These are phyloP conservation scores for Heteromyza rotundicornis DNA, from an alignment of 2,888 invertebrate species.

Conservation along the genomic window DNA sequence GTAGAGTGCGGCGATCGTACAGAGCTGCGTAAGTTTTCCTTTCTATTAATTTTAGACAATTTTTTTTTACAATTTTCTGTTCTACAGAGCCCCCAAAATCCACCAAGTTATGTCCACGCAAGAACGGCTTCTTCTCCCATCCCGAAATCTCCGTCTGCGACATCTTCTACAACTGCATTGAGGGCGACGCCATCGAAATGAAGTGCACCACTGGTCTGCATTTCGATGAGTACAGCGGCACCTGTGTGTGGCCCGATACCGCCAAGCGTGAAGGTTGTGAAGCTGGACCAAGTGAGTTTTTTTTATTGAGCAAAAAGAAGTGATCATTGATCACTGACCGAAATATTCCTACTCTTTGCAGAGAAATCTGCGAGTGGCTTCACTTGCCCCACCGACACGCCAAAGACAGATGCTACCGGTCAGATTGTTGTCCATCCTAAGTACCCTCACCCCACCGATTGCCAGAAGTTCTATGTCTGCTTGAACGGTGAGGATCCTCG, in stretches of 20 bases:
- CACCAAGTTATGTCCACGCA: constrained; percentile 76
- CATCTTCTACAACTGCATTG: constrained; percentile 87
- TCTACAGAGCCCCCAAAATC: constrained; percentile 75
- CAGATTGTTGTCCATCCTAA: constrained; percentile 82
- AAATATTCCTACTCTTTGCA: constrained; percentile 61
- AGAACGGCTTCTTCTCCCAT: constrained; percentile 91
- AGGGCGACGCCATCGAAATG: constrained; percentile 79
- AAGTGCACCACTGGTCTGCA: constrained; percentile 87
- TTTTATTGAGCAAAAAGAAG: too few species aligned
- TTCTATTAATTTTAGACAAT: background rate
- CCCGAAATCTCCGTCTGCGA: constrained; percentile 83
- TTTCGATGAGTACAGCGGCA: constrained; percentile 88
- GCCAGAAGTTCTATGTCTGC: constrained; percentile 91
- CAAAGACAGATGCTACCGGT: constrained; percentile 70
- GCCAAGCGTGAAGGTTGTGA: constrained; percentile 78
- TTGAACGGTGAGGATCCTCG: constrained; percentile 86
- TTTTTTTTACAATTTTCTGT: background rate
- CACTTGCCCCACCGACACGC: constrained; percentile 77
- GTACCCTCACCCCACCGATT: constrained; percentile 84
- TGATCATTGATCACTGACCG: too few species aligned
- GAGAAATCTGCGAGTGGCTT: constrained; percentile 84
- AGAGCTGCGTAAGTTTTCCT: constrained; percentile 83
- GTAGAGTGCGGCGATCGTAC: constrained; percentile 88
- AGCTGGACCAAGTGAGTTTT: constrained; percentile 64
- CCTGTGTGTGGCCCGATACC: constrained; percentile 87